phyloP scores from a whole-genome alignment of 2,113 vertebrate species.

The Triplophysa tibetana region DNA sequence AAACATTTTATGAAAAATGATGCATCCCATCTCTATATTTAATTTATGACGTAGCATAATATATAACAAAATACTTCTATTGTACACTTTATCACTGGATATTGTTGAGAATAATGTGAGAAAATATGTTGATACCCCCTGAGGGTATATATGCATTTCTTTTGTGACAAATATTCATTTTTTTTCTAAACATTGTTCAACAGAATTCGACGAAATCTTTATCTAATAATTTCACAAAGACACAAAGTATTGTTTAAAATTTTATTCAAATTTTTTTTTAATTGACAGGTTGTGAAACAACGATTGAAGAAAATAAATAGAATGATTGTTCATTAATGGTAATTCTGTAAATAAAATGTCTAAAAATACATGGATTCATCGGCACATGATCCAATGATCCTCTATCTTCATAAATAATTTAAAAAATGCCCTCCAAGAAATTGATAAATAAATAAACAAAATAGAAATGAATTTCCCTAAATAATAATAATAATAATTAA shows the following conservation, averaged over 20 bases:
- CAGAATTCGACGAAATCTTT: too few species aligned
- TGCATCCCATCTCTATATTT: too few species aligned
- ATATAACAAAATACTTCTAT: too few species aligned
- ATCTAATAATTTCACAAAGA: constrained; percentile 18
- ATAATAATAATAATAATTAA: constrained; percentile 47
- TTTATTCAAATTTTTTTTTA: constrained; percentile 78
- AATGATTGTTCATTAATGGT: constrained; percentile 61
- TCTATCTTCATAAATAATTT: constrained; percentile 68
- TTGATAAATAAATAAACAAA: constrained; percentile 64
- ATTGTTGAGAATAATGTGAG: too few species aligned
- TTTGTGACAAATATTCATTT: background rate
- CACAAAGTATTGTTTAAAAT: constrained; percentile 68
- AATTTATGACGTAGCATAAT: too few species aligned
- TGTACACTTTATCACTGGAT: too few species aligned
- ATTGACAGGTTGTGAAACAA: constrained; percentile 81
- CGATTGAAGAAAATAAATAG: constrained; percentile 80
- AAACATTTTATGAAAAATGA: too few species aligned
- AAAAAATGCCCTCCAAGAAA: constrained; percentile 59
- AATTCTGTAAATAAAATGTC: constrained; percentile 79
- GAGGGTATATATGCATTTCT: too few species aligned
- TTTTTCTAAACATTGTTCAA: background rate
- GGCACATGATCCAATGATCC: constrained; percentile 65
- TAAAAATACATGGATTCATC: constrained; percentile 73
- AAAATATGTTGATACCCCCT: too few species aligned
- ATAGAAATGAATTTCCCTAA: constrained; percentile 41